Percentiles rank a stretch among this genome's conserved stretches.
These are phyloP conservation scores for Bubalus kerabau DNA, from an alignment of 2,113 vertebrate species.

Conservation along the genomic window DNA sequence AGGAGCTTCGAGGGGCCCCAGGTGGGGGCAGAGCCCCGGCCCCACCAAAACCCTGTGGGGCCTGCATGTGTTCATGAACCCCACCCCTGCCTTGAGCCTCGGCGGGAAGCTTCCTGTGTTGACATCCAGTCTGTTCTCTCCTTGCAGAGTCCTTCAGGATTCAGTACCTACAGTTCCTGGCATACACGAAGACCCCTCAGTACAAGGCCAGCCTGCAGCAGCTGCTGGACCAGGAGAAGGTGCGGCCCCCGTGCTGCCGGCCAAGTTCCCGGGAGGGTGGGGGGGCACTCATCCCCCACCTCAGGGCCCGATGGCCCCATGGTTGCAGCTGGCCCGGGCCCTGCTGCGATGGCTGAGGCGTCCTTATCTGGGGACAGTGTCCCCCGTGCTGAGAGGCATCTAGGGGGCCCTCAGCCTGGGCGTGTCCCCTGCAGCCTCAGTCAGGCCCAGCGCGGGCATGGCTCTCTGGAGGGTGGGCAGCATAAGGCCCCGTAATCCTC, in stretches of 20 bases:
- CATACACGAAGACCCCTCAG: conserved; percentile 95
- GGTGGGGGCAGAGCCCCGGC: background rate
- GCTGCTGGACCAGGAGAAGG: conserved; percentile 96
- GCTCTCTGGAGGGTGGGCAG: background rate
- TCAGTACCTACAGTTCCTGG: conserved; percentile 97
- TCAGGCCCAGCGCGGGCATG: background rate
- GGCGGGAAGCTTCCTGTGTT: rapidly evolving
- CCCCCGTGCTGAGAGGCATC: background rate
- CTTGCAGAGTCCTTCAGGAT: conserved; percentile 93
- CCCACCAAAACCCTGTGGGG: background rate
- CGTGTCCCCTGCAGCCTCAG: background rate
- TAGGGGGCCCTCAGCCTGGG: background rate
- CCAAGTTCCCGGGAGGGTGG: rapidly evolving
- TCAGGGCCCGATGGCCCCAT: rapidly evolving
- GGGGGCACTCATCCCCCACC: no score
- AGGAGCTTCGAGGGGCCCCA: background rate
- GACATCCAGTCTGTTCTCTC: background rate
- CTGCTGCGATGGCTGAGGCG: background rate
- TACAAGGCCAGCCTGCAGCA: conserved; percentile 95
- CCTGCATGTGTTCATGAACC: background rate
- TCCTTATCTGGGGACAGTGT: background rate
- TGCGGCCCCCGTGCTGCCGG: conserved; percentile 21
- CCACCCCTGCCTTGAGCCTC: no score
- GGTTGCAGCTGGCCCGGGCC: background rate
- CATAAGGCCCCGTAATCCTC: background rate